A percentile compares a stretch with the other conserved stretches of the same genome.
Evolutionary conservation across 2,113 vertebrate species (phyloP).

Genomic region (Neolamprologus brichardi): DNA sequence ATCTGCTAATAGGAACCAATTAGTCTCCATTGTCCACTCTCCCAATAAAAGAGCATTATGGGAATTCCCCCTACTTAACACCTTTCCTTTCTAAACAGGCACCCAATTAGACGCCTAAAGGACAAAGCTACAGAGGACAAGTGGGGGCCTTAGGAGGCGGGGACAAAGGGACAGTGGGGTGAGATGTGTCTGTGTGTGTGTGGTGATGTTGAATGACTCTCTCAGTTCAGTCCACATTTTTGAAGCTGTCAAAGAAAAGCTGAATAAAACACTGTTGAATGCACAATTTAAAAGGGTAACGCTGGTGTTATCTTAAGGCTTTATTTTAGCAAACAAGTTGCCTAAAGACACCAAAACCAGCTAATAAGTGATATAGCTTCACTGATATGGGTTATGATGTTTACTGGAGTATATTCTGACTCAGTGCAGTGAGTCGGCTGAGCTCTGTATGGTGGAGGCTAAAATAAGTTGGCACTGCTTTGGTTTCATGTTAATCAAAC

Average conservation of each 20-base stretch:
- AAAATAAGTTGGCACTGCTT: background rate
- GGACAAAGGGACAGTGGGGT: background rate
- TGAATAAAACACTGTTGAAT: background rate
- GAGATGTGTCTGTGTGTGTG: background rate
- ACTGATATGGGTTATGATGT: background rate
- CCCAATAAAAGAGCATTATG: conserved; percentile 54
- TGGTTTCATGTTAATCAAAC: background rate
- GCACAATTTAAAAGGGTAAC: background rate
- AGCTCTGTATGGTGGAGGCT: background rate
- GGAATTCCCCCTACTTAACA: conserved; percentile 60
- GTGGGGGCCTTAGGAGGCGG: conserved; percentile 15
- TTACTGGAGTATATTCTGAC: background rate
- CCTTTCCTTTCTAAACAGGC: conserved; percentile 60
- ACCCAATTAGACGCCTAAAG: conserved; percentile 54
- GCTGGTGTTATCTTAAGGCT: background rate
- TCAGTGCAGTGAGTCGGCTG: rapidly evolving
- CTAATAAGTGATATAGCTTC: background rate
- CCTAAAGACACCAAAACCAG: background rate
- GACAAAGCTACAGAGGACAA: conserved; percentile 52
- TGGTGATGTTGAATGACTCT: background rate
- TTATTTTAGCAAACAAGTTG: background rate
- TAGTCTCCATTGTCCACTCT: conserved; percentile 39
- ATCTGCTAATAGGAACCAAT: conserved; percentile 54
- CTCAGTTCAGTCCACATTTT: background rate
- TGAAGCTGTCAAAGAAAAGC: background rate